These are phyloP conservation scores for Forbesichthys agassizii DNA, from an alignment of 2,113 vertebrate genomes.

Conservation along the genomic window DNA sequence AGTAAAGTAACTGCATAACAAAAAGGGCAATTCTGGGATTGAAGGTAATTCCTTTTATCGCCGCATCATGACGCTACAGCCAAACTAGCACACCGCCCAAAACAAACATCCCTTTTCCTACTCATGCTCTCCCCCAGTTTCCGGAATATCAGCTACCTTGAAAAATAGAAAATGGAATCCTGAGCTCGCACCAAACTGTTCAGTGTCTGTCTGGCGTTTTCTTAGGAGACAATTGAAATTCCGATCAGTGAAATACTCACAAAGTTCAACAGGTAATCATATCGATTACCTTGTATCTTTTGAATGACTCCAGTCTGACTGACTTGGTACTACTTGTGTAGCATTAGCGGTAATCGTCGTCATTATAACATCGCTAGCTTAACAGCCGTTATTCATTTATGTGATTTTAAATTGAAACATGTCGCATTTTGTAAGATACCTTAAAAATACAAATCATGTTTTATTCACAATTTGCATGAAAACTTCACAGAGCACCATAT, in stretches of 20 bases:
- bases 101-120: conserved; percentile 51
- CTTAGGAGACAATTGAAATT: conserved; percentile 19
- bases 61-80: conserved; percentile 59
- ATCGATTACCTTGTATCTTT: not conserved
- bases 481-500: not conserved
- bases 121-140: conserved; percentile 36
- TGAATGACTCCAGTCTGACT: conserved; percentile 10
- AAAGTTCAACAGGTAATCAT: conserved; percentile 56
- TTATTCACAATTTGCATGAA: not conserved
- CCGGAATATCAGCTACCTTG: conserved; percentile 63
- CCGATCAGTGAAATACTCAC: conserved; percentile 12
- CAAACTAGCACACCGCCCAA: conserved; percentile 18
- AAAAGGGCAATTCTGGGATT: not conserved
- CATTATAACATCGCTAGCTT: conserved; percentile 53
- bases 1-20: not conserved
- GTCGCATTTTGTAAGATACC: too few species aligned
- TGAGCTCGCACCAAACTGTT: conserved; percentile 55
- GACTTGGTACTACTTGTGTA: conserved; percentile 32
- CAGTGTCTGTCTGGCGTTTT: conserved; percentile 29
- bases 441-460: not conserved
- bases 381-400: conserved; percentile 30
- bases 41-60: conserved; percentile 10
- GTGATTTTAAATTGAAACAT: not conserved
- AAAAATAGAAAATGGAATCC: conserved; percentile 79
- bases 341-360: conserved; percentile 40